phyloP scores from a whole-genome alignment of 1,140 invertebrate genomes.

The Zelostemma sp. region DNA sequence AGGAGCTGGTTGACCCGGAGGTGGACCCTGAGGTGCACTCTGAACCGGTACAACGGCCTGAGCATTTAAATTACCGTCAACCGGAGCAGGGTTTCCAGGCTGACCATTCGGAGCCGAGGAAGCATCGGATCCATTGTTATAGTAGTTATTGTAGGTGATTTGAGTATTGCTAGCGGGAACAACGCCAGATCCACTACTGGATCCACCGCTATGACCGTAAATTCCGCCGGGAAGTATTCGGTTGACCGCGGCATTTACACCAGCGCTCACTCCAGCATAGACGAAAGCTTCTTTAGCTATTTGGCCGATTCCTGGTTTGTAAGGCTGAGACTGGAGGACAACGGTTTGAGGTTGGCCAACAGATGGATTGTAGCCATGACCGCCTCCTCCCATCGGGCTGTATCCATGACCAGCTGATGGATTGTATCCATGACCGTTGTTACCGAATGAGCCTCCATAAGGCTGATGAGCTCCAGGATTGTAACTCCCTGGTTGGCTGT shows the following conservation, averaged over 20 bases:
- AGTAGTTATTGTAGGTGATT: constrained; percentile 67
- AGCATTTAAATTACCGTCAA: not conserved
- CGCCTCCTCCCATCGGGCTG: constrained; percentile 29
- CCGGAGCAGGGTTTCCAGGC: constrained; percentile 11
- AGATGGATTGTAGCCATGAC: constrained; percentile 51
- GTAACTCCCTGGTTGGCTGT: not conserved
- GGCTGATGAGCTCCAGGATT: not conserved
- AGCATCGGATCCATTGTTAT: constrained; percentile 57
- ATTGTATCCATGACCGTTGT: constrained; percentile 21
- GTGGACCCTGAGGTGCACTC: constrained; percentile 31
- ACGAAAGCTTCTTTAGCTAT: constrained; percentile 68
- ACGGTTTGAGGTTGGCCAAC: constrained; percentile 60
- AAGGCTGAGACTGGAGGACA: constrained; percentile 48
- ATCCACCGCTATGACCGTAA: constrained; percentile 48
- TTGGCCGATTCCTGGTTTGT: constrained; percentile 64
- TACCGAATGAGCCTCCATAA: constrained; percentile 9
- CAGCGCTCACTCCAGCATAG: constrained; percentile 63
- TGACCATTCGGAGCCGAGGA: constrained; percentile 16
- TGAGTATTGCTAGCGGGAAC: constrained; percentile 56
- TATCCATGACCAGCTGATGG: constrained; percentile 25
- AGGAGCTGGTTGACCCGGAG: constrained; percentile 24
- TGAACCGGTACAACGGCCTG: constrained; percentile 31
- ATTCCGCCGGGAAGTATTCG: constrained; percentile 64
- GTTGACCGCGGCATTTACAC: constrained; percentile 66
- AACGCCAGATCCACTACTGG: constrained; percentile 18